Evolutionary conservation across 2,113 vertebrate genomes (phyloP), one percentile per base, ranked within the genome.

Genomic region (Carettochelys insculpta): DNA sequence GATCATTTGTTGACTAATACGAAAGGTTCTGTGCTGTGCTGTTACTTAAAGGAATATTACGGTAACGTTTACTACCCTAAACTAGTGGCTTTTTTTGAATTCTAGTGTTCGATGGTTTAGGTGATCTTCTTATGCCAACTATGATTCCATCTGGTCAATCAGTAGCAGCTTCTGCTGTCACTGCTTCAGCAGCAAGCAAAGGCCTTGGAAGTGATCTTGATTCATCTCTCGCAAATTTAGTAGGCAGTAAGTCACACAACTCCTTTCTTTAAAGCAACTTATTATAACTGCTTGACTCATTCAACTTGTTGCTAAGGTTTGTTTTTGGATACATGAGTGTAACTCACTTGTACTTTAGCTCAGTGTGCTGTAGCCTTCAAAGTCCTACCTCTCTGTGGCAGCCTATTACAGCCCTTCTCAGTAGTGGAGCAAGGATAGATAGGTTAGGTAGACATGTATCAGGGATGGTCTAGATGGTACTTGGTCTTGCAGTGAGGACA

Each of bases 61-160:
- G 47, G 16, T 93, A 80, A 94, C 68, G 58, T 43, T 25, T 45
- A 17, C 54, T 80, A 61, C 85, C 88, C 94, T 97, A 85, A 97
- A 85, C 51, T 12, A 1, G 34, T 90, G 22, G n/a, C n/a, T 95
- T 86, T 92, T 7, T 50, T 96, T 97, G 78, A 78, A 88, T 97
- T 97, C 65, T 92, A 99, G 99, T 99, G 97, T 99, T 99, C 96
- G 99, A 97, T 96, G 99, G 98, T 95, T 98, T 99, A 99, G 99
- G 98, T 85, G 99, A 99, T 96, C 98, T 99, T 97, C 98, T 99
- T 94, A 99, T 99, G 98, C 99, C 99, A 50, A 98, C 99, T 10
- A 97, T 99, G 98, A 99, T 98, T 47, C 99, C 99, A 79, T 96
- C 99, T 91, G 99, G 98, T 93, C 98, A 99, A 34, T 98, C 98